Percentiles rank a stretch among this genome's conserved stretches.
Conservation (phyloP, 1,140 invertebrate species). For the Drosophila fuyamai region DNA sequence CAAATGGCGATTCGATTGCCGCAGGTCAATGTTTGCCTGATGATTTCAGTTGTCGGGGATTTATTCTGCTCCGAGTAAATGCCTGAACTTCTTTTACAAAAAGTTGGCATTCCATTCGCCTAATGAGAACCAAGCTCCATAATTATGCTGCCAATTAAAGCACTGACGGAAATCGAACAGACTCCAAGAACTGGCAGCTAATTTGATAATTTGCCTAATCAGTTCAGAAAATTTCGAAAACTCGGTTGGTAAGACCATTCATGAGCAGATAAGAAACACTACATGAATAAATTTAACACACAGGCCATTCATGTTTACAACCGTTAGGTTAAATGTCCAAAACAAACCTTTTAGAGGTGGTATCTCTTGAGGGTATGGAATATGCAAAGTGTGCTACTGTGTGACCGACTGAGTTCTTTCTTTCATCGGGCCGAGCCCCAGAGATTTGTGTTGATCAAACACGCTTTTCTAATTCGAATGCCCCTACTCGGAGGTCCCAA, state of each 20-base stretch:
- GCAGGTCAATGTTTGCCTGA: conserved; percentile 51
- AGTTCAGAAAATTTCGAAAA: conserved; percentile 50
- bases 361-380: conserved; percentile 36
- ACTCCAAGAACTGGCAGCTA: conserved; percentile 35
- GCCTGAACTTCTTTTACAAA: conserved; percentile 7
- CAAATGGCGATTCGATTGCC: conserved; percentile 52
- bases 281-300: conserved; percentile 64
- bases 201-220: conserved; percentile 73
- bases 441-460: conserved; percentile 52
- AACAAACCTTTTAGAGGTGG: conserved; percentile 46
- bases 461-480: conserved; percentile 60
- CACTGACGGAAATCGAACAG: conserved; percentile 36
- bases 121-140: conserved; percentile 30
- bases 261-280: conserved; percentile 45
- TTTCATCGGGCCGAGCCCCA: conserved; percentile 17
- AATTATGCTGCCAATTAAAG: conserved; percentile 55
- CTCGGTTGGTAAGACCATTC: conserved; percentile 9
- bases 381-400: conserved; percentile 68
- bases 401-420: conserved; percentile 37
- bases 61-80: conserved; percentile 2
- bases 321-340: conserved; percentile 72
- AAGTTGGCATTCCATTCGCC: conserved; percentile 14
- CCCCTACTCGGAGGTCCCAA: conserved; percentile 44
- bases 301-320: conserved; percentile 50
- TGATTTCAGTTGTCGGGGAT: neutral